Evolutionary conservation across 2,888 invertebrate genomes (phyloP).

Genomic region (Heteropelma amictum): DNA sequence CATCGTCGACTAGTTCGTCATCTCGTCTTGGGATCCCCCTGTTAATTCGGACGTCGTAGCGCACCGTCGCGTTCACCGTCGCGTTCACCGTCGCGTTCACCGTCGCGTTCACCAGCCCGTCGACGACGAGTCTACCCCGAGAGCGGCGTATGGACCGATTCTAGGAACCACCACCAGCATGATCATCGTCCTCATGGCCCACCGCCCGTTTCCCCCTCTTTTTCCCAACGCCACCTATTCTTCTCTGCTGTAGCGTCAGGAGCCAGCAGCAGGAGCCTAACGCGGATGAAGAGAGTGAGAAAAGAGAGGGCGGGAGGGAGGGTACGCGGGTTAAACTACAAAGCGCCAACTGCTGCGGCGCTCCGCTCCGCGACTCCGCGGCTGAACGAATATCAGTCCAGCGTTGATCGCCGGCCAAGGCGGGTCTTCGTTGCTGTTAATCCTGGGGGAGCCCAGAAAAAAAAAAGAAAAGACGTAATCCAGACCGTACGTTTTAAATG

Average conservation of each 20-base stretch:
- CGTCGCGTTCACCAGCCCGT: conserved; percentile 44
- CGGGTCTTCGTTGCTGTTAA: conserved; percentile 66
- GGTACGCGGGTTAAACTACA: conserved; percentile 48
- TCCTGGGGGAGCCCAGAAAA: too few species aligned
- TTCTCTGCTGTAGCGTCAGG: conserved; percentile 31
- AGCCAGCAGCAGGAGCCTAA: conserved; percentile 52
- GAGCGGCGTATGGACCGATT: conserved; percentile 42
- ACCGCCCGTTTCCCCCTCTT: too few species aligned
- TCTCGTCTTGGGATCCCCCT: too few species aligned
- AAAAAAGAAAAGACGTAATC: conserved; percentile 10
- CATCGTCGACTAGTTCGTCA: too few species aligned
- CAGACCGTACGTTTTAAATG: neutral
- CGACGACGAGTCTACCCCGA: conserved; percentile 53
- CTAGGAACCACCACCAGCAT: neutral
- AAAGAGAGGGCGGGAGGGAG: conserved; percentile 52
- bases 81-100: conserved; percentile 29
- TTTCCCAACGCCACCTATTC: too few species aligned
- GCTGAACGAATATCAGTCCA: conserved; percentile 75
- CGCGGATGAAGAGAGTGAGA: neutral
- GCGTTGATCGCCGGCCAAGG: conserved; percentile 75
- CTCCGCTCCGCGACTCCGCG: too few species aligned
- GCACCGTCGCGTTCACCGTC: conserved; percentile 9
- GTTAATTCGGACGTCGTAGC: too few species aligned
- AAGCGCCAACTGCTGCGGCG: conserved; percentile 68
- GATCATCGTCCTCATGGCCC: too few species aligned